Conservation (phyloP, 2,113 vertebrate genomes). For the Rutilus rutilus region DNA sequence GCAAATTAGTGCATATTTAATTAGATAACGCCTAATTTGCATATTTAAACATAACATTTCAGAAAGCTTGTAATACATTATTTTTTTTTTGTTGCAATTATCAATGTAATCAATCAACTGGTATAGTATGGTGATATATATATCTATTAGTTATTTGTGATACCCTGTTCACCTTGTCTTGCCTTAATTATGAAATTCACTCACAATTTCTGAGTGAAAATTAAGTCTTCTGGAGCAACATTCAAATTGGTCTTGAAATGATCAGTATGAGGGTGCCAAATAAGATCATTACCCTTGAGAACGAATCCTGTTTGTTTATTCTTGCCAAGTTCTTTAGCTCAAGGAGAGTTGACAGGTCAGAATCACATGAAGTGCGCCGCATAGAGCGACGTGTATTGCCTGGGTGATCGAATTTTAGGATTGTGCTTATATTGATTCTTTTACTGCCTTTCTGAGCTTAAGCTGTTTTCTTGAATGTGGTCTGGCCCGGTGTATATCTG, state of each 20-base stretch:
- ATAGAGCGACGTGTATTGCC: not conserved
- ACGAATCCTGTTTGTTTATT: not conserved
- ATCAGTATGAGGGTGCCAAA: constrained; percentile 2
- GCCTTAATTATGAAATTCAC: too few species aligned
- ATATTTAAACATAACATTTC: too few species aligned
- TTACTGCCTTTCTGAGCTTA: constrained; percentile 30
- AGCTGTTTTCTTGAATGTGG: constrained; percentile 29
- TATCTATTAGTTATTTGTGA: too few species aligned
- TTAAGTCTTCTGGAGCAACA: not conserved
- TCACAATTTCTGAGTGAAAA: too few species aligned
- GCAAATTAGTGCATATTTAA: too few species aligned
- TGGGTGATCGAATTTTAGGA: constrained; percentile 31
- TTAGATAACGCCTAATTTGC: too few species aligned
- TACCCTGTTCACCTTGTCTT: too few species aligned
- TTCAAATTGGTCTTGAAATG: not conserved
- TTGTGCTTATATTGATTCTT: constrained; percentile 28
- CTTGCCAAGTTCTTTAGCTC: constrained; percentile 27
- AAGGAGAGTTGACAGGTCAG: constrained; percentile 17
- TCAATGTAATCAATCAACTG: too few species aligned
- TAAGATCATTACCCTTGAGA: constrained; percentile 41
- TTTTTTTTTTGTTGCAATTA: too few species aligned
- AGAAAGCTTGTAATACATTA: too few species aligned
- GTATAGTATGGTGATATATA: too few species aligned
- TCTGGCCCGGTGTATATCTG: not conserved
- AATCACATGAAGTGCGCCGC: constrained; percentile 3